Conservation (phyloP, 2,113 vertebrate genomes). For the Nothoprocta perdicaria region DNA sequence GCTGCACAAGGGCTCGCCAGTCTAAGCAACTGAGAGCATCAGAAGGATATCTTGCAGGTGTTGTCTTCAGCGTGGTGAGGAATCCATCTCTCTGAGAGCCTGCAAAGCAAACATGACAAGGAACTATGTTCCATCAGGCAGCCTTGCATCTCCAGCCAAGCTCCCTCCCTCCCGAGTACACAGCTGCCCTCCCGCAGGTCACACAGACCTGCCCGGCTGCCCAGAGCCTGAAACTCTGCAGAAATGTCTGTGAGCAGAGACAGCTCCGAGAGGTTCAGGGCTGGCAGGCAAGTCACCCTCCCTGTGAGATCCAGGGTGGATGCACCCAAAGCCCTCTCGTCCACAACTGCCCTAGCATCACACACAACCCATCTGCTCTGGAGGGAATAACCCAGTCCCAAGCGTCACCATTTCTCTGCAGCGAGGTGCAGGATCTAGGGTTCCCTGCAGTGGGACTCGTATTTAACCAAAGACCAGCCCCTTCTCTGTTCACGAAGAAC, state of each 20-base stretch:
- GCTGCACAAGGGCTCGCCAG: background rate
- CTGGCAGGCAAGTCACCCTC: background rate
- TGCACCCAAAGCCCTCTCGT: background rate
- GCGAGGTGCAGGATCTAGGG: rapidly evolving
- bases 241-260: rapidly evolving
- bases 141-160: background rate
- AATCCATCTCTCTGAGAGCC: conserved; percentile 87
- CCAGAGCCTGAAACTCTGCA: background rate
- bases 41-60: conserved; percentile 97
- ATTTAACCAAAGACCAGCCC: background rate
- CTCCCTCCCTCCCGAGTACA: rapidly evolving
- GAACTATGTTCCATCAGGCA: background rate
- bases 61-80: conserved; percentile 87
- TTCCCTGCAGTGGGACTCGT: rapidly evolving
- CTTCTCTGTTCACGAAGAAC: background rate
- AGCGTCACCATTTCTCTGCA: background rate
- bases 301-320: background rate
- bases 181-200: background rate
- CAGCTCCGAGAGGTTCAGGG: background rate
- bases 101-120: conserved; percentile 57
- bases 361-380: background rate
- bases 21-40: background rate
- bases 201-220: background rate
- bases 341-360: background rate
- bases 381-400: background rate